Percentiles rank a stretch among this genome's conserved stretches.
phyloP scores from a whole-genome alignment of 2,888 invertebrate species.

The Troides aeacus region DNA sequence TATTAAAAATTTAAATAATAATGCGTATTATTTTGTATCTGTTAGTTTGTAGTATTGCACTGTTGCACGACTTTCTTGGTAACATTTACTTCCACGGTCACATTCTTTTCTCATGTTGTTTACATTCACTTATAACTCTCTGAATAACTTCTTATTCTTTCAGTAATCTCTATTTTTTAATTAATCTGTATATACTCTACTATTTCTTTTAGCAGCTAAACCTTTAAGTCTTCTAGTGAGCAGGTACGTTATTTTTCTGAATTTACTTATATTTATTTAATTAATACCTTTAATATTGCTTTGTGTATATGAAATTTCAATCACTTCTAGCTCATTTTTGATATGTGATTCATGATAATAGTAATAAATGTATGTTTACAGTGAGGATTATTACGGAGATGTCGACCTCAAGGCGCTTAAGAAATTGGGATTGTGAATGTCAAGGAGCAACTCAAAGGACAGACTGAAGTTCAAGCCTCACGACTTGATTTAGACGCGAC shows the following conservation, averaged over 20 bases:
- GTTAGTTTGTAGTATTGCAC: constrained; percentile 51
- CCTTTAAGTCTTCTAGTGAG: constrained; percentile 35
- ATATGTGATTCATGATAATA: neutral
- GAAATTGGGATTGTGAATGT: constrained; percentile 87
- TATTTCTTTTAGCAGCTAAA: constrained; percentile 43
- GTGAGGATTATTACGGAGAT: constrained; percentile 96
- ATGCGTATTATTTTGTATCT: constrained; percentile 54
- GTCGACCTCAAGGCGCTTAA: constrained; percentile 92
- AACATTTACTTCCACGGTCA: constrained; percentile 57
- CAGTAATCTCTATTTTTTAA: constrained; percentile 42
- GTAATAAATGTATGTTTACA: constrained; percentile 59
- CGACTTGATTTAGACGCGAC: constrained; percentile 54
- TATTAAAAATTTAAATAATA: constrained; percentile 55
- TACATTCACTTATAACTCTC: constrained; percentile 60
- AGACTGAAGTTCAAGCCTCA: constrained; percentile 71
- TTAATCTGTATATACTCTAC: constrained; percentile 41
- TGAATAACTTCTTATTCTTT: constrained; percentile 55
- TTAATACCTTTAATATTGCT: neutral
- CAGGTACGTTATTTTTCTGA: constrained; percentile 42
- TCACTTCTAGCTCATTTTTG: neutral
- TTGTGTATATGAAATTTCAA: neutral
- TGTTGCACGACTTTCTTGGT: constrained; percentile 55
- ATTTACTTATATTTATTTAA: constrained; percentile 16
- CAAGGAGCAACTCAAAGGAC: constrained; percentile 73
- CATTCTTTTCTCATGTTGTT: constrained; percentile 54